Percentiles rank a stretch among this genome's conserved stretches.
phyloP scores from a whole-genome alignment of 1,140 invertebrate genomes.

The Drosophila guanche region DNA sequence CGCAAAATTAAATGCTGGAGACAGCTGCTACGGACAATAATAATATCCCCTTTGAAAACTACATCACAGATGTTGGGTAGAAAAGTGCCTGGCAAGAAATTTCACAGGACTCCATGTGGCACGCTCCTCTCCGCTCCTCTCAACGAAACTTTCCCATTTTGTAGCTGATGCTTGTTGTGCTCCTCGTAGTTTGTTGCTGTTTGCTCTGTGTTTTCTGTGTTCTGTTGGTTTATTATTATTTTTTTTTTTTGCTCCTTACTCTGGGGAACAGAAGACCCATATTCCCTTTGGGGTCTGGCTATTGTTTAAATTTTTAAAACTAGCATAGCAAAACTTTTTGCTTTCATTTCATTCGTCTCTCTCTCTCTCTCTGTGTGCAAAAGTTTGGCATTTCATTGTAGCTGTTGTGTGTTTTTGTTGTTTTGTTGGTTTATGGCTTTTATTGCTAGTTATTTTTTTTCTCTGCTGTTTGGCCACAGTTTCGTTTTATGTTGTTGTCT shows the following conservation, averaged over 20 bases:
- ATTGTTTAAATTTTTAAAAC: slow-evolving; percentile 3
- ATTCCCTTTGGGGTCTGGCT: background rate
- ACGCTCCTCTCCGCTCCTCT: slow-evolving; percentile 2
- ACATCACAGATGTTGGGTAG: background rate
- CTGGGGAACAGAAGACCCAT: slow-evolving; percentile 25
- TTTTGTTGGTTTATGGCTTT: slow-evolving; percentile 44
- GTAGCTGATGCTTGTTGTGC: slow-evolving; percentile 49
- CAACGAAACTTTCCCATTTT: slow-evolving; percentile 39
- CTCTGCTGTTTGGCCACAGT: slow-evolving; percentile 24
- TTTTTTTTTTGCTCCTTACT: background rate
- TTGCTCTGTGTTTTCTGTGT: slow-evolving; percentile 24
- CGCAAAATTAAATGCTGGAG: slow-evolving; percentile 40
- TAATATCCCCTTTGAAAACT: slow-evolving; percentile 15
- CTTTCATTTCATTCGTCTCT: slow-evolving; percentile 40
- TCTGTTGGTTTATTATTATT: background rate
- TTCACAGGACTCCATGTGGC: slow-evolving; percentile 28
- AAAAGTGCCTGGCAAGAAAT: slow-evolving; percentile 30
- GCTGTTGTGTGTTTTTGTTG: slow-evolving; percentile 25
- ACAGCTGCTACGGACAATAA: slow-evolving; percentile 1
- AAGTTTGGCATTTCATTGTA: slow-evolving; percentile 38
- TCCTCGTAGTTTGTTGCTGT: slow-evolving; percentile 40
- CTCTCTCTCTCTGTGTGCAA: slow-evolving; percentile 11
- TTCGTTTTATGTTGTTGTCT: slow-evolving; percentile 25
- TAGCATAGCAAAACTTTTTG: slow-evolving; percentile 17
- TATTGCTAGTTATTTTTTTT: slow-evolving; percentile 24